Percentiles rank a stretch among this genome's conserved stretches.
phyloP scores from a whole-genome alignment of 2,113 vertebrate species.

The Gavialis gangeticus region DNA sequence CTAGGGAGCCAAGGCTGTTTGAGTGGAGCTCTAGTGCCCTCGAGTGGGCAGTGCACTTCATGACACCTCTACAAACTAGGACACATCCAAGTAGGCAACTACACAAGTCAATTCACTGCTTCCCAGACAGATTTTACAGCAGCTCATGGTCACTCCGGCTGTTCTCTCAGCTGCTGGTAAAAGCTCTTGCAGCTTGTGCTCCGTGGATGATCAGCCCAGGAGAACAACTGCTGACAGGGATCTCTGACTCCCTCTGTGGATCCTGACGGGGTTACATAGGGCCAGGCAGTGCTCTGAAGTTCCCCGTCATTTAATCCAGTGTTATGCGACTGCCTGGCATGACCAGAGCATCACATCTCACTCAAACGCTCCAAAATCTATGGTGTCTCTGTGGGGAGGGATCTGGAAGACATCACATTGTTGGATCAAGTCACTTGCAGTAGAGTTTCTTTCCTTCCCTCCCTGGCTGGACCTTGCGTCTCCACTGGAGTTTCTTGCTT shows the following conservation, averaged over 20 bases:
- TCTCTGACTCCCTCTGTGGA: neutral
- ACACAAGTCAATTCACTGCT: neutral
- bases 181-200: neutral
- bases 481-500: neutral
- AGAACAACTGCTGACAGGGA: neutral
- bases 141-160: neutral
- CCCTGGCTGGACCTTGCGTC: neutral
- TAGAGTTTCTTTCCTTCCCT: neutral
- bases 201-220: neutral
- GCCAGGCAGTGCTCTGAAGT: neutral
- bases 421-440: neutral
- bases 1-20: neutral
- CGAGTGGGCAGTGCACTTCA: conserved; percentile 48
- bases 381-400: neutral
- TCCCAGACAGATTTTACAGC: neutral
- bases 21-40: conserved; percentile 58
- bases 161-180: neutral
- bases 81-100: neutral
- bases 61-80: neutral
- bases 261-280: neutral
- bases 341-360: neutral
- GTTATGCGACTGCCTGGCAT: too few species aligned
- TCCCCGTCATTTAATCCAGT: neutral
- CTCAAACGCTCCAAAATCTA: neutral
- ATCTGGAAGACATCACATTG: neutral